Conservation (phyloP, 2,888 invertebrate species). For the Seira ritae region DNA sequence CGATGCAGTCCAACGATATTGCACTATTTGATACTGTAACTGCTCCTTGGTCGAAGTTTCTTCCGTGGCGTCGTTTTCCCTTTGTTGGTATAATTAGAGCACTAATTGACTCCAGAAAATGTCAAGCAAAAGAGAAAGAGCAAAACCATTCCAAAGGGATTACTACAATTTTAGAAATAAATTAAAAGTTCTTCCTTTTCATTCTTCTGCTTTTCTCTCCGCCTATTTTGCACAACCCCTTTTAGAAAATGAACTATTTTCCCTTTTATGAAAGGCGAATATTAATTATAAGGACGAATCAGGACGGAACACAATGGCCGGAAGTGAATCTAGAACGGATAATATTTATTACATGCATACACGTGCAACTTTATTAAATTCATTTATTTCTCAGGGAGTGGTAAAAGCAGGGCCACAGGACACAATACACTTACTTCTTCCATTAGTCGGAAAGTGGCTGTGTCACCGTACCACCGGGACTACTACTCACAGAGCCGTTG, state of each 20-base stretch:
- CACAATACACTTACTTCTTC: not conserved
- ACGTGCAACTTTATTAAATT: slow-evolving; percentile 10
- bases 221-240: not conserved
- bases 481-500: not conserved
- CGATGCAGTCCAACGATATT: not conserved
- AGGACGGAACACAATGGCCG: not conserved
- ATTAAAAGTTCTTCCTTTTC: slow-evolving; percentile 1
- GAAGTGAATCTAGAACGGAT: slow-evolving; percentile 8
- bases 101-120: slow-evolving; percentile 37
- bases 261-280: not conserved
- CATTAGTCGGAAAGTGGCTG: not conserved
- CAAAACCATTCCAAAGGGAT: not conserved
- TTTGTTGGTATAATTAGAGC: slow-evolving; percentile 24
- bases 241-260: not conserved
- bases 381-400: not conserved
- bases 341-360: slow-evolving; percentile 16
- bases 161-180: not conserved
- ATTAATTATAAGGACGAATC: not conserved
- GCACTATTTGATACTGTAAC: not conserved
- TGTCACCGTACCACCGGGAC: not conserved
- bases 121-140: slow-evolving; percentile 23
- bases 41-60: not conserved
- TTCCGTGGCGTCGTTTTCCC: not conserved
- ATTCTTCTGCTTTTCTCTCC: not conserved
- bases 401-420: too few relatives aligned